These are phyloP conservation scores for Pagrus major DNA, from an alignment of 2,113 vertebrate genomes.

Conservation along the genomic window DNA sequence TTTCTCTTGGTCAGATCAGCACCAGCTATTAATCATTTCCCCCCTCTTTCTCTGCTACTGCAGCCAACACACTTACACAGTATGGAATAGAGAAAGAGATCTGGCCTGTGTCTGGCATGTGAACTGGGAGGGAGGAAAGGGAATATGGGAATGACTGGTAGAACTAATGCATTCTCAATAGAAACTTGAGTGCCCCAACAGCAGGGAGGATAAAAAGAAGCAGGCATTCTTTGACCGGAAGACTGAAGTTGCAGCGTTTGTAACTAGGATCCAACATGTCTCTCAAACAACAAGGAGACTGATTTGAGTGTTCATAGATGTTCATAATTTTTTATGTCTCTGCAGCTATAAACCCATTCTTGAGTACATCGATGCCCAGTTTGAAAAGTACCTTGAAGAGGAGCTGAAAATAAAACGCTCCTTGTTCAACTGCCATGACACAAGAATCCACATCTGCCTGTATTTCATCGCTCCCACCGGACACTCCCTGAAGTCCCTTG, in stretches of 20 bases:
- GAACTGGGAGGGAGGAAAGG: conserved; percentile 29
- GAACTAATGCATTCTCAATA: conserved; percentile 61
- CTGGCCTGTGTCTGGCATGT: conserved; percentile 34
- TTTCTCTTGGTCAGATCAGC: conserved; percentile 14
- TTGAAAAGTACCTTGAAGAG: conserved; percentile 96
- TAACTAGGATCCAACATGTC: conserved; percentile 30
- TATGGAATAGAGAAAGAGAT: conserved; percentile 20
- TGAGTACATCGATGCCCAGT: conserved; percentile 97
- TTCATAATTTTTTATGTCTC: conserved; percentile 39
- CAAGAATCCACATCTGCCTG: conserved; percentile 94
- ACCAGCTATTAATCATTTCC: conserved; percentile 14
- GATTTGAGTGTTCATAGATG: neutral
- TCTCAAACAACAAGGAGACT: conserved; percentile 14
- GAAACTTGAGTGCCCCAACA: conserved; percentile 37
- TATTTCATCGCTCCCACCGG: conserved; percentile 97
- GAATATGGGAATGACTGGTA: conserved; percentile 48
- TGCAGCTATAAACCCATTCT: conserved; percentile 96
- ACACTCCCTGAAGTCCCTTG: conserved; percentile 95
- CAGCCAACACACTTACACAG: conserved; percentile 28
- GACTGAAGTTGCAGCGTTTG: conserved; percentile 24
- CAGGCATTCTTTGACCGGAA: conserved; percentile 31
- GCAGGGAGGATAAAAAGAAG: conserved; percentile 36
- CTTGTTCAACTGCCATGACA: conserved; percentile 93
- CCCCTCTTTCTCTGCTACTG: conserved; percentile 2
- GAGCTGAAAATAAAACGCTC: conserved; percentile 96